Evolutionary conservation across 2,888 invertebrate genomes (phyloP).

Genomic region (Polydrusus pterygomalis): DNA sequence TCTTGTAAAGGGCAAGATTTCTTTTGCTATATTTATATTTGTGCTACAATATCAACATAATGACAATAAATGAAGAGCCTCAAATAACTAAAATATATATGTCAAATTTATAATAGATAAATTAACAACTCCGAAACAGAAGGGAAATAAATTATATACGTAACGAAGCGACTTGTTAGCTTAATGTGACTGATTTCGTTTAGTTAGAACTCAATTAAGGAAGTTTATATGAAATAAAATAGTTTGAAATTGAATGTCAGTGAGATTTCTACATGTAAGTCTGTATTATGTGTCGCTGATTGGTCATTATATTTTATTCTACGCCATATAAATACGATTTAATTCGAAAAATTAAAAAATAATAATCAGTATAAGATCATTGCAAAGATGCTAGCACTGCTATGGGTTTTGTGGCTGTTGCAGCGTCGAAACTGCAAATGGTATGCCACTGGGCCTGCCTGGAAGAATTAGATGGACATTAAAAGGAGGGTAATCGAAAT

Average conservation of each 20-base stretch:
- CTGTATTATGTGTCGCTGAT: constrained; percentile 4
- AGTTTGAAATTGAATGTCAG: constrained; percentile 1
- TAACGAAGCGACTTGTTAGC: constrained; percentile 16
- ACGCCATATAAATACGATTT: neutral
- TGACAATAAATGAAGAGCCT: neutral
- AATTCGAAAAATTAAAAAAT: neutral
- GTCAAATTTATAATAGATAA: constrained; percentile 4
- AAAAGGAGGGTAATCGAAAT: no score
- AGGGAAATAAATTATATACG: constrained; percentile 18
- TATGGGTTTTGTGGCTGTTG: no score
- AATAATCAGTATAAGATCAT: no score
- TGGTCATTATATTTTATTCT: neutral
- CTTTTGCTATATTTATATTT: neutral
- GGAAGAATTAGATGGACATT: no score
- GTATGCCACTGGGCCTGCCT: no score
- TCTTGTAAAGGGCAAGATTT: no score
- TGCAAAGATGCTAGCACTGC: no score
- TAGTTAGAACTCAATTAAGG: constrained; percentile 9
- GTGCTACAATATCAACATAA: neutral
- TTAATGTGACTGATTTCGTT: constrained; percentile 26
- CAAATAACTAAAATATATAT: constrained; percentile 4
- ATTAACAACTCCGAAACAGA: constrained; percentile 25
- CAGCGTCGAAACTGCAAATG: no score
- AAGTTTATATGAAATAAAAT: constrained; percentile 10
- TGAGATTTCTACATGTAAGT: neutral